phyloP scores from a whole-genome alignment of 2,113 vertebrate genomes.

The Xyliphius kryptos region DNA sequence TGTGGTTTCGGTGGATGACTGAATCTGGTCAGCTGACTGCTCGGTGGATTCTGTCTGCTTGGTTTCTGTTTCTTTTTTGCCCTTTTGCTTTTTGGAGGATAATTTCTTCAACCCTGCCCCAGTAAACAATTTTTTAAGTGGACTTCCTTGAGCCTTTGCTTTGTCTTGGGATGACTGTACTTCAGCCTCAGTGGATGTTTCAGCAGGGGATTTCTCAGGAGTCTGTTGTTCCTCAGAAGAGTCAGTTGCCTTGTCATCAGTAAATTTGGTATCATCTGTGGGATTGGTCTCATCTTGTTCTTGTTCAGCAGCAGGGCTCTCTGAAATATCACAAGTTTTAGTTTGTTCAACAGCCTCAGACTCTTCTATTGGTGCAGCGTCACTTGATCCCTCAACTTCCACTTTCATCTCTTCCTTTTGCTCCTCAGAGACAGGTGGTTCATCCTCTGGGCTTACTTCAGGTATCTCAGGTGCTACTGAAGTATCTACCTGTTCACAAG shows the following conservation, averaged over 20 bases:
- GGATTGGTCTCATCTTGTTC: conserved; percentile 19
- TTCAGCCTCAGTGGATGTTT: conserved; percentile 68
- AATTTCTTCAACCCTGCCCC: conserved; percentile 86
- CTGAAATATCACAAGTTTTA: conserved; percentile 24
- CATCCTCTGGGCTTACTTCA: conserved; percentile 28
- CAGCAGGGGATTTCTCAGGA: conserved; percentile 56
- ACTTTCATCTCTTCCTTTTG: conserved; percentile 27
- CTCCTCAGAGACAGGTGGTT: conserved; percentile 5
- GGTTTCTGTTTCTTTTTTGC: conserved; percentile 68
- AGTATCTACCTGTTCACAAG: conserved; percentile 33
- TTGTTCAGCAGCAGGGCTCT: conserved; percentile 38
- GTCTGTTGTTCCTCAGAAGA: conserved; percentile 42
- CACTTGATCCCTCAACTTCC: conserved; percentile 26
- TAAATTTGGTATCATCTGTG: no score
- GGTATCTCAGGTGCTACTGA: conserved; percentile 35
- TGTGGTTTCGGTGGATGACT: conserved; percentile 67
- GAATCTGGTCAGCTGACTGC: conserved; percentile 58
- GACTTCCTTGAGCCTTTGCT: conserved; percentile 80
- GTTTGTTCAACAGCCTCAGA: conserved; percentile 17
- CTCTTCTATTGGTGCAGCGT: conserved; percentile 6
- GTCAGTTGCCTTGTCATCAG: conserved; percentile 44
- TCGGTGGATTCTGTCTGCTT: conserved; percentile 68
- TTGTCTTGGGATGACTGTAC: conserved; percentile 81
- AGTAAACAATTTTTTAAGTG: conserved; percentile 90
- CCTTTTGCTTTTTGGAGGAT: conserved; percentile 84